phyloP scores from a whole-genome alignment of 2,888 invertebrate species.

The Drosophila merina region DNA sequence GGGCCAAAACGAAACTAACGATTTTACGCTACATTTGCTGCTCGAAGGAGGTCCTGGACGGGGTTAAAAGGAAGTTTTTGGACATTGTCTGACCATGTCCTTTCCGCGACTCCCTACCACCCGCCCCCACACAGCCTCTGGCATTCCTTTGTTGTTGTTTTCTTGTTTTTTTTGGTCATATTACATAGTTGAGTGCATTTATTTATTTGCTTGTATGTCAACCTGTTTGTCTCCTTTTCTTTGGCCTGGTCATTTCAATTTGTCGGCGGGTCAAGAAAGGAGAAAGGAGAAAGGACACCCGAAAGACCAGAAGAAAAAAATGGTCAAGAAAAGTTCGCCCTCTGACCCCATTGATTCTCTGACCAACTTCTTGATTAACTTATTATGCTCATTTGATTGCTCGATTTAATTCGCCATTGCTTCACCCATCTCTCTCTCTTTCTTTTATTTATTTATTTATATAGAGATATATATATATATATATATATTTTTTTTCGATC shows the following conservation, averaged over 20 bases:
- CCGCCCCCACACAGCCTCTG: background rate
- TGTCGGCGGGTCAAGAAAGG: slow-evolving; percentile 49
- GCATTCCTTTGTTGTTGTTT: slow-evolving; percentile 19
- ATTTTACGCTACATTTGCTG: slow-evolving; percentile 74
- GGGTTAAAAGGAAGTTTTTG: background rate
- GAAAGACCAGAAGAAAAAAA: background rate
- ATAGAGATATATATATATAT: background rate
- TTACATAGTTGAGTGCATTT: slow-evolving; percentile 80
- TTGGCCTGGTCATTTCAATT: slow-evolving; percentile 71
- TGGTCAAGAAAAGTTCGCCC: slow-evolving; percentile 4
- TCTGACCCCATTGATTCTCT: slow-evolving; percentile 48
- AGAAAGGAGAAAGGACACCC: background rate
- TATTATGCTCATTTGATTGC: slow-evolving; percentile 79
- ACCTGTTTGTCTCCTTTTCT: slow-evolving; percentile 61
- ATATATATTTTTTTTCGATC: background rate
- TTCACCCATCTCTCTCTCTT: slow-evolving; percentile 22
- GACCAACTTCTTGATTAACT: slow-evolving; percentile 70
- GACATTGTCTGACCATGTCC: slow-evolving; percentile 65
- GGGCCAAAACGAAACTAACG: slow-evolving; percentile 68
- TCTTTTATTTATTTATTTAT: slow-evolving; percentile 24
- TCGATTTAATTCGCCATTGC: slow-evolving; percentile 75
- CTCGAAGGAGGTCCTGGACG: slow-evolving; percentile 59
- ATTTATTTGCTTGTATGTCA: slow-evolving; percentile 75
- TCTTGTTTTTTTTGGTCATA: slow-evolving; percentile 53
- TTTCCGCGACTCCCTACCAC: background rate